Evolutionary conservation across 1,140 invertebrate genomes (phyloP), one percentile per base, ranked within the genome.

Genomic region (Gonioctena quinquepunctata): DNA sequence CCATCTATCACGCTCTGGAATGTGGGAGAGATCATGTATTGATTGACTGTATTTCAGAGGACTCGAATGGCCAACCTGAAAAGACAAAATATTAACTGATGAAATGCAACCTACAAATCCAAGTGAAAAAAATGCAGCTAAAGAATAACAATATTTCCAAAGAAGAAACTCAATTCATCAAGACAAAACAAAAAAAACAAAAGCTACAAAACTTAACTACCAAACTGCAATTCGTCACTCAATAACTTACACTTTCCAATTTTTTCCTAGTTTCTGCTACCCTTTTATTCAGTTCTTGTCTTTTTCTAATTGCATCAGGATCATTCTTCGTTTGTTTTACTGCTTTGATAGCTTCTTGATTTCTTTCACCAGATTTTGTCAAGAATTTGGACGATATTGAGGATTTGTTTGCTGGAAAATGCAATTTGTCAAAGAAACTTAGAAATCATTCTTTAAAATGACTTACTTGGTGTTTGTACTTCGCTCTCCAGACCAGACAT

Each of bases 191-290:
- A n/a, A n/a, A n/a, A n/a, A n/a, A n/a, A n/a, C n/a, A n/a, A n/a
- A n/a, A n/a, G n/a, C n/a, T n/a, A n/a, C n/a, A n/a, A n/a, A n/a
- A n/a, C n/a, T n/a, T n/a, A n/a, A n/a, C n/a, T n/a, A n/a, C n/a
- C n/a, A n/a, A n/a, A n/a, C n/a, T n/a, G n/a, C n/a, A n/a, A 42
- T 42, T 42, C n/a, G 33, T 42, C 33, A 42, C 33, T 13, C 11
- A 13, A 22, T 42, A 71, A 89, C 90, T 89, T 84, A 96, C 95
- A 83, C 90, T 96, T 86, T 96, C 93, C 56, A 97, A 84, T 84
- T 95, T 94, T 76, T 91, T 89, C 80, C 93, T 89, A 0, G 94
- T 95, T 84, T 96, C 94, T 79, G 93, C 90, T 80, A 96, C 94
- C 78, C 93, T 88, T 79, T 93, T 90, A 72, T 93, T 89, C 54